These are phyloP conservation scores for Zosterops lateralis DNA, from an alignment of 2,113 vertebrate genomes.

Conservation along the genomic window DNA sequence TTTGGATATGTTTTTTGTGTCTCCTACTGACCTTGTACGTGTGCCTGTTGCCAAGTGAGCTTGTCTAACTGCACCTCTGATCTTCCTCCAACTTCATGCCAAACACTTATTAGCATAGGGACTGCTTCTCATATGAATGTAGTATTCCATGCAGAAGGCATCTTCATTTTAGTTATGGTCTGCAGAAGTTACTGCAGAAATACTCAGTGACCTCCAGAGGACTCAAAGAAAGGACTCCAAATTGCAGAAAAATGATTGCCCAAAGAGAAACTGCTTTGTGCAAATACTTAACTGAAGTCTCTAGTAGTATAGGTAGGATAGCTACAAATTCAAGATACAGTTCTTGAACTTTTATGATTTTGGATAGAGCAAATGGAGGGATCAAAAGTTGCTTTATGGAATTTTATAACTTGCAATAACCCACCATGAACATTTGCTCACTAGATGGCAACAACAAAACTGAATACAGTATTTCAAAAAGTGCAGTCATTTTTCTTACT, in stretches of 20 bases:
- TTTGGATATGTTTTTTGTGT: background rate
- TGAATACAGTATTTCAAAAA: background rate
- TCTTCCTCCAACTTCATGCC: background rate
- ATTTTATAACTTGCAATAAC: background rate
- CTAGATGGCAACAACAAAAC: background rate
- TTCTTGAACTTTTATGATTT: background rate
- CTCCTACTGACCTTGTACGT: background rate
- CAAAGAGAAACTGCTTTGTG: background rate
- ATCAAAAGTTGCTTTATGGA: background rate
- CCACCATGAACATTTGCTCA: background rate
- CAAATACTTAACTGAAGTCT: background rate
- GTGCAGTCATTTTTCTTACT: background rate
- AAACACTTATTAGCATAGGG: background rate
- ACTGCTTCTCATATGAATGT: background rate
- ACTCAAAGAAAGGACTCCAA: background rate
- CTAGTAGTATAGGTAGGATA: background rate
- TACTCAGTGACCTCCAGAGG: background rate
- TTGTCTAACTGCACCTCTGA: background rate
- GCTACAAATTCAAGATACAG: background rate
- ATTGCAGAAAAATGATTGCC: background rate
- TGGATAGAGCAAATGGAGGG: background rate
- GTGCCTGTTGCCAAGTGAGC: background rate
- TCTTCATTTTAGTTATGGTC: background rate
- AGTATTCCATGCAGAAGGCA: background rate
- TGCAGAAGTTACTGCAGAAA: background rate